Conservation (phyloP, 2,797 vertebrate genomes). For the Carapus acus region DNA sequence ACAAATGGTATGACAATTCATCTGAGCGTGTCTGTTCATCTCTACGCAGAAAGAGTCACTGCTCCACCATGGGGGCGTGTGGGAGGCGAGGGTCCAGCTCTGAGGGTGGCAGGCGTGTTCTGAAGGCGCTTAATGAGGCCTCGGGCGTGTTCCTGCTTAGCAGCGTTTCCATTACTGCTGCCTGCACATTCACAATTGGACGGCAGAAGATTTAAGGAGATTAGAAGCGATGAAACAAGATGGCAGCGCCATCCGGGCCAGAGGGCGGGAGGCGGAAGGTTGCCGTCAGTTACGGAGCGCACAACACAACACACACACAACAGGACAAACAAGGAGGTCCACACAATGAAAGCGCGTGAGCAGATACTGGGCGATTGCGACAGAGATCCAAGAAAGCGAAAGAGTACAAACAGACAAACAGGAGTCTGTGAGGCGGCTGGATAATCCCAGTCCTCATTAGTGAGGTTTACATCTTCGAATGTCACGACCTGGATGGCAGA, state of each 20-base stretch:
- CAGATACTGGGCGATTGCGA: constrained; percentile 23
- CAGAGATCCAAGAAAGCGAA: constrained; percentile 10
- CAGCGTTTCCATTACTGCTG: constrained; percentile 58
- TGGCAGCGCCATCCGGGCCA: constrained; percentile 47
- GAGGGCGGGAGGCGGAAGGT: too few relatives aligned
- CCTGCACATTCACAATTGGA: constrained; percentile 56
- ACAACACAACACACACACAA: constrained; percentile 2
- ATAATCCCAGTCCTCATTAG: constrained; percentile 9
- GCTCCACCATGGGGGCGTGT: constrained; percentile 12
- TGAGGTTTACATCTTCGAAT: too few relatives aligned
- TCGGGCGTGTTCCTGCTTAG: constrained; percentile 54
- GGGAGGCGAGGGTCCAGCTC: constrained; percentile 33
- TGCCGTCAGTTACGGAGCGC: too few relatives aligned
- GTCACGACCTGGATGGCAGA: too few relatives aligned
- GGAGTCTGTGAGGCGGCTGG: constrained; percentile 7
- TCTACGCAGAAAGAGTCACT: constrained; percentile 1
- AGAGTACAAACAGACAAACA: constrained; percentile 18
- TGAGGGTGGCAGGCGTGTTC: constrained; percentile 37
- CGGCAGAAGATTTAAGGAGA: constrained; percentile 61
- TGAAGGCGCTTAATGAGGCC: constrained; percentile 30
- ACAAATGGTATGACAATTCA: too few relatives aligned
- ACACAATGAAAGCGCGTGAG: constrained; percentile 18
- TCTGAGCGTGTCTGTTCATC: background rate
- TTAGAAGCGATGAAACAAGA: constrained; percentile 55
- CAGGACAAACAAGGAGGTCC: background rate